Conservation (phyloP, 1,140 invertebrate genomes). For the Drosophila tropicalis region DNA sequence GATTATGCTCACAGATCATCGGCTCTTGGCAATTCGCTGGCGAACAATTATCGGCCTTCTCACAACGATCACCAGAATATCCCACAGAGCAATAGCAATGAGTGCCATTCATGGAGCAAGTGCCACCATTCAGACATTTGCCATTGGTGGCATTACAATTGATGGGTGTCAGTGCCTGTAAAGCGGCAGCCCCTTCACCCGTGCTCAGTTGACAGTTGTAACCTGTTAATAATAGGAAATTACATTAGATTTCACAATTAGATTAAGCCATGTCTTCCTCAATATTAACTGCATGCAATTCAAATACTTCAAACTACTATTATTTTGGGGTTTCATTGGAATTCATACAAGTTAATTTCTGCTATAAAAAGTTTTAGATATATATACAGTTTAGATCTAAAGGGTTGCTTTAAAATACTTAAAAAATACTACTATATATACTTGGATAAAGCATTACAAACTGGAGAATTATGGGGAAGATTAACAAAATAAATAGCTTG, state of each 20-base stretch:
- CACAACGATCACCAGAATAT: constrained; percentile 91
- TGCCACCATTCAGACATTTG: constrained; percentile 90
- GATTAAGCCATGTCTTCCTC: not conserved
- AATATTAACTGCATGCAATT: not conserved
- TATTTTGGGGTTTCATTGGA: not conserved
- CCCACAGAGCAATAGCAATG: constrained; percentile 89
- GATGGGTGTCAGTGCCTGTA: constrained; percentile 63
- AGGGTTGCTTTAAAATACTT: constrained; percentile 61
- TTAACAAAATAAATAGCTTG: no score
- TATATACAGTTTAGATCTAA: constrained; percentile 56
- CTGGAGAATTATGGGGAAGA: no score
- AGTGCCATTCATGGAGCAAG: constrained; percentile 89
- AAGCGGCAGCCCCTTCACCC: constrained; percentile 49
- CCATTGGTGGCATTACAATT: constrained; percentile 74
- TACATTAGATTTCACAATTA: not conserved
- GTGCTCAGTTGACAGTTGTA: constrained; percentile 75
- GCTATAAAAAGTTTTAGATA: constrained; percentile 15
- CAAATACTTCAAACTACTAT: not conserved
- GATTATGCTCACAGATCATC: constrained; percentile 87
- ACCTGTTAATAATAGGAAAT: constrained; percentile 42
- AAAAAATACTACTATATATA: not conserved
- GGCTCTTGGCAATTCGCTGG: constrained; percentile 83
- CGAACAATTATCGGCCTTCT: constrained; percentile 88
- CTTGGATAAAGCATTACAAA: not conserved
- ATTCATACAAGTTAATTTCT: not conserved